Evolutionary conservation across 2,797 vertebrate genomes (phyloP).

Genomic region (Neomorphus geoffroyi): DNA sequence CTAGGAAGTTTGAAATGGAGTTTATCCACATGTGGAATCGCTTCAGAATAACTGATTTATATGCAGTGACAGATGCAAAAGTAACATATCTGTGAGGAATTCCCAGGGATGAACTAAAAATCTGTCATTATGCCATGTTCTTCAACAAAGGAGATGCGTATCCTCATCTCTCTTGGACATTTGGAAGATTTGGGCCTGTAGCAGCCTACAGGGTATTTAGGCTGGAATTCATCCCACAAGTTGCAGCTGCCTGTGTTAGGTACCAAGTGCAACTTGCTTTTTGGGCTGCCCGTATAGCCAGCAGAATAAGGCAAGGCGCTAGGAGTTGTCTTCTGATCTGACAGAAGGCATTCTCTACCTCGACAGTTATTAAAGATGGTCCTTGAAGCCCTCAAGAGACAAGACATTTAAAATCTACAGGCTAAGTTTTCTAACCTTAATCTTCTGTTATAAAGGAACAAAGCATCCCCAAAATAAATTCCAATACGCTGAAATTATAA

Average conservation of each 20-base stretch:
- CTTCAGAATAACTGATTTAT: neutral
- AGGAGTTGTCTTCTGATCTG: neutral
- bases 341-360: neutral
- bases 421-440: neutral
- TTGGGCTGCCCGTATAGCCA: neutral
- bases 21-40: neutral
- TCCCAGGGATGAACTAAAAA: neutral
- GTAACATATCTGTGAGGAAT: neutral
- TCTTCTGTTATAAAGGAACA: neutral
- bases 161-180: neutral
- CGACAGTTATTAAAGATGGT: neutral
- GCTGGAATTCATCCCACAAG: neutral
- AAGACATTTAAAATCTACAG: neutral
- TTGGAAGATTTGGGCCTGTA: neutral
- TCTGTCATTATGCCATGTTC: neutral
- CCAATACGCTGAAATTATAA: neutral
- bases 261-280: neutral
- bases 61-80: neutral
- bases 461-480: neutral
- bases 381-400: neutral
- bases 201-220: neutral
- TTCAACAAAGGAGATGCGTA: neutral
- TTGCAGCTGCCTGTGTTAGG: neutral
- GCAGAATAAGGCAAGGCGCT: accelerated
- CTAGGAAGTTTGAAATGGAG: neutral